Evolutionary conservation across 2,888 invertebrate species (phyloP).

Genomic region (Anaspis maculata): DNA sequence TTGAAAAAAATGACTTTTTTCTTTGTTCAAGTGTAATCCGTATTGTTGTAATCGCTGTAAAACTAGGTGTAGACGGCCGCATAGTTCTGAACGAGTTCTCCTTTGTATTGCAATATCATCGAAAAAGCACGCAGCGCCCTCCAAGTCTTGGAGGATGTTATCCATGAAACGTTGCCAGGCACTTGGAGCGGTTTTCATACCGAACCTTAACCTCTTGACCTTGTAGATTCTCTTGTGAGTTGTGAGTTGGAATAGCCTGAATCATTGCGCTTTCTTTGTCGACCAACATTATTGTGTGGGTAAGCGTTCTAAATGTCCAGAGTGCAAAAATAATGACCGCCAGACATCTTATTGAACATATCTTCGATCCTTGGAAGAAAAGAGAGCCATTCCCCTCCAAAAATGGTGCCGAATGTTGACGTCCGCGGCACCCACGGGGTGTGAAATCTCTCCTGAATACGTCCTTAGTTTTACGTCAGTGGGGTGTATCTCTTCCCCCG

Average conservation of each 20-base stretch:
- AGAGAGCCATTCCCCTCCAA: slow-evolving; percentile 1
- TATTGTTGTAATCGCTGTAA: slow-evolving; percentile 1
- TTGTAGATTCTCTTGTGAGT: slow-evolving; percentile 10
- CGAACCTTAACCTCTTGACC: slow-evolving; percentile 27
- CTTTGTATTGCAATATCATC: slow-evolving; percentile 27
- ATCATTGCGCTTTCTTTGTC: slow-evolving; percentile 1
- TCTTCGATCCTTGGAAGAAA: slow-evolving; percentile 2
- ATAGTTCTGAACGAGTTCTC: slow-evolving; percentile 9
- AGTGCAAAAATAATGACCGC: slow-evolving; percentile 2
- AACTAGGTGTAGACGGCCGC: background rate
- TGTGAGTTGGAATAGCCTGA: slow-evolving; percentile 1
- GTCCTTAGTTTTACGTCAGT: background rate
- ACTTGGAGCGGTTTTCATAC: slow-evolving; percentile 24
- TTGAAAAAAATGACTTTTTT: slow-evolving; percentile 3
- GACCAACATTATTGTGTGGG: slow-evolving; percentile 1
- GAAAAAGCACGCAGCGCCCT: slow-evolving; percentile 27
- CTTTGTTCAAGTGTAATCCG: slow-evolving; percentile 2
- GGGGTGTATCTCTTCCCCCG: background rate
- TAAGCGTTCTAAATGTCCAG: slow-evolving; percentile 3
- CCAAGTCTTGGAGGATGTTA: slow-evolving; percentile 21
- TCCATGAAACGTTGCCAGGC: slow-evolving; percentile 30
- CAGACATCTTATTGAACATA: slow-evolving; percentile 1
- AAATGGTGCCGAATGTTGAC: slow-evolving; percentile 1
- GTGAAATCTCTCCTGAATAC: background rate
- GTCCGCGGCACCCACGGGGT: background rate